phyloP scores from a whole-genome alignment of 2,797 vertebrate species.

The Phyllotis vaccarum region DNA sequence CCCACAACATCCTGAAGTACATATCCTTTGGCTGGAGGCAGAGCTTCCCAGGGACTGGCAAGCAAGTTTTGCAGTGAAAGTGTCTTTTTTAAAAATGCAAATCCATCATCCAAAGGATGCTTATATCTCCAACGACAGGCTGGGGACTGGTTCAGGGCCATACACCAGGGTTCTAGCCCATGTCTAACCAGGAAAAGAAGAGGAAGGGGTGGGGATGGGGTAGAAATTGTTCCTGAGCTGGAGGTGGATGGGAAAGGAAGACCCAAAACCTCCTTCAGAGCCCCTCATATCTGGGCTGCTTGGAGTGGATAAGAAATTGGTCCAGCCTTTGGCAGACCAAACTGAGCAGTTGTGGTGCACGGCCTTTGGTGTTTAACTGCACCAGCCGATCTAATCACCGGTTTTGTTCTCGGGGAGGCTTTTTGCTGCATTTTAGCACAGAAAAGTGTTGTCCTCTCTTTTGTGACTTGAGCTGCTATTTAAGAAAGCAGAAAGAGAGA shows the following conservation, averaged over 20 bases:
- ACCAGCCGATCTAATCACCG: conserved; percentile 96
- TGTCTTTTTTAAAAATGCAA: not conserved
- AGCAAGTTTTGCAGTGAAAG: not conserved
- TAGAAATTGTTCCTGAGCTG: conserved; percentile 34
- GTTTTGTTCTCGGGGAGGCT: conserved; percentile 91
- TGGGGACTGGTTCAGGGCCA: not conserved
- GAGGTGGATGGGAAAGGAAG: conserved; percentile 9
- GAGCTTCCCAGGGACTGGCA: not conserved
- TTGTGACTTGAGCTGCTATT: conserved; percentile 96
- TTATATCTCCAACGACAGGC: not conserved
- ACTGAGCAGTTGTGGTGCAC: conserved; percentile 85
- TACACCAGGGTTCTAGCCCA: not conserved
- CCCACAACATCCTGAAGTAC: not conserved
- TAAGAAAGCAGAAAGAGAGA: conserved; percentile 97
- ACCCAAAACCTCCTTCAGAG: conserved; percentile 50
- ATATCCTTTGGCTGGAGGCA: not conserved
- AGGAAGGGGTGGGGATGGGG: conserved; percentile 10
- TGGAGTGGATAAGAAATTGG: conserved; percentile 83
- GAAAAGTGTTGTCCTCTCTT: conserved; percentile 95
- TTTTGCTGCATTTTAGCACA: conserved; percentile 98
- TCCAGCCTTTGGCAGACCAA: conserved; percentile 83
- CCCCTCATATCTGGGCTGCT: conserved; percentile 27
- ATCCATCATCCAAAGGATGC: not conserved
- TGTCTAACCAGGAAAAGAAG: not conserved
- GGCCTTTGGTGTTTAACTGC: conserved; percentile 89